These are phyloP conservation scores for Tichodroma muraria DNA, from an alignment of 2,113 vertebrate genomes.

Conservation along the genomic window DNA sequence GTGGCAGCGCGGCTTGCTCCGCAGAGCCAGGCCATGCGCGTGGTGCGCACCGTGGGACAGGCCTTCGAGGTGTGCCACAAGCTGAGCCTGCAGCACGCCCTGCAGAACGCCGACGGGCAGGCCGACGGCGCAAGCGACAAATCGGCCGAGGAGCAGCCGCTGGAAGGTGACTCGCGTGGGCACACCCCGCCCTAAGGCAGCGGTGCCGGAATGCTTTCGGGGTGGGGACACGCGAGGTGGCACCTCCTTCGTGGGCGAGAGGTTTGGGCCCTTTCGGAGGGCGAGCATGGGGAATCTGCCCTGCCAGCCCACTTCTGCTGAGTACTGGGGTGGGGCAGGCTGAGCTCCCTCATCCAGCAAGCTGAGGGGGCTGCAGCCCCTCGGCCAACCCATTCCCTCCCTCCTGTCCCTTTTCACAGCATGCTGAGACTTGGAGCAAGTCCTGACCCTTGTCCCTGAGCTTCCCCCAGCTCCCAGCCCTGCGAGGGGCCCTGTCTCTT, in stretches of 20 bases:
- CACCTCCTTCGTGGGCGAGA: accelerated
- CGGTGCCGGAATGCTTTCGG: neutral
- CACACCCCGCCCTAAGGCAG: neutral
- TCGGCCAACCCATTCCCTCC: accelerated
- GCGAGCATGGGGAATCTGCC: accelerated
- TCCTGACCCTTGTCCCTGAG: neutral
- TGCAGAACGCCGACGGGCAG: slow-evolving; percentile 75
- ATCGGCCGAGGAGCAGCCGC: slow-evolving; percentile 66
- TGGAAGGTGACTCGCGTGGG: slow-evolving; percentile 65
- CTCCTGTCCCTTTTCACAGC: neutral
- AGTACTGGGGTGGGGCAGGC: neutral
- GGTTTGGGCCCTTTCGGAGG: accelerated
- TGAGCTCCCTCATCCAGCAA: neutral
- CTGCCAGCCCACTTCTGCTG: accelerated
- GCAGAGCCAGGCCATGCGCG: slow-evolving; percentile 82
- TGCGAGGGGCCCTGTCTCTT: accelerated
- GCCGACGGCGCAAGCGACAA: slow-evolving; percentile 73
- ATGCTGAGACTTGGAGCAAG: neutral
- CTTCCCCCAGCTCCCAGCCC: neutral
- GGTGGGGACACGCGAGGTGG: neutral
- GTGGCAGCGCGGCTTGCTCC: neutral
- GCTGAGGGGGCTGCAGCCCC: neutral
- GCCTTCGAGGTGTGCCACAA: slow-evolving; percentile 88
- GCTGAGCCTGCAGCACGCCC: slow-evolving; percentile 80
- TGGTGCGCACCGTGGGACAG: slow-evolving; percentile 81